phyloP scores from a whole-genome alignment of 2,888 invertebrate genomes.

The Penaeus monodon region DNA sequence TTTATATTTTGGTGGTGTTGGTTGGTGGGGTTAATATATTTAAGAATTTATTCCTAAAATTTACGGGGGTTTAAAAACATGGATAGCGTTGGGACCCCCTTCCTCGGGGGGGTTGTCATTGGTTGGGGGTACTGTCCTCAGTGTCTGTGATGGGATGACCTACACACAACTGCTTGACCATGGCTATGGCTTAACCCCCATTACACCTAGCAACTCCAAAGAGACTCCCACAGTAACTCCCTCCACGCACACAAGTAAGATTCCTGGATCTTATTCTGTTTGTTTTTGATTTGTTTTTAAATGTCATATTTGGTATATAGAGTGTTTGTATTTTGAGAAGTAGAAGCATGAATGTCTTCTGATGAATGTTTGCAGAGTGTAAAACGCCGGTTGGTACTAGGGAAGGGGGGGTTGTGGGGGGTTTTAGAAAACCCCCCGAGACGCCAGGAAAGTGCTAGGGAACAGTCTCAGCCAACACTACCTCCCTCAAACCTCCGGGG shows the following conservation, averaged over 20 bases:
- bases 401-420: constrained; percentile 60
- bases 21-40: no score
- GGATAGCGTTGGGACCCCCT: constrained; percentile 59
- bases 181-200: constrained; percentile 64
- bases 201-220: constrained; percentile 62
- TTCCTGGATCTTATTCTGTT: not conserved
- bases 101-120: constrained; percentile 56
- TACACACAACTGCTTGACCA: constrained; percentile 65
- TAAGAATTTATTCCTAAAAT: not conserved
- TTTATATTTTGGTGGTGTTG: no score
- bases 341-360: no score
- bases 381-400: constrained; percentile 62
- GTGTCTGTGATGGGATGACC: constrained; percentile 64
- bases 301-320: no score
- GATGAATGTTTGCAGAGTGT: constrained; percentile 47
- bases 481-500: constrained; percentile 61
- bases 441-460: constrained; percentile 55
- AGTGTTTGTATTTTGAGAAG: no score
- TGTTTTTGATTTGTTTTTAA: no score
- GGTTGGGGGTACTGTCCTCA: constrained; percentile 57
- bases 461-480: constrained; percentile 56
- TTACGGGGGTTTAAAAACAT: constrained; percentile 34
- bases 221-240: constrained; percentile 52
- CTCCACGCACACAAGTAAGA: constrained; percentile 50
- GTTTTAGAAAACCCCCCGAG: constrained; percentile 62